These are phyloP conservation scores for Habrosyne pyritoides DNA, from an alignment of 2,888 invertebrate genomes.

Conservation along the genomic window DNA sequence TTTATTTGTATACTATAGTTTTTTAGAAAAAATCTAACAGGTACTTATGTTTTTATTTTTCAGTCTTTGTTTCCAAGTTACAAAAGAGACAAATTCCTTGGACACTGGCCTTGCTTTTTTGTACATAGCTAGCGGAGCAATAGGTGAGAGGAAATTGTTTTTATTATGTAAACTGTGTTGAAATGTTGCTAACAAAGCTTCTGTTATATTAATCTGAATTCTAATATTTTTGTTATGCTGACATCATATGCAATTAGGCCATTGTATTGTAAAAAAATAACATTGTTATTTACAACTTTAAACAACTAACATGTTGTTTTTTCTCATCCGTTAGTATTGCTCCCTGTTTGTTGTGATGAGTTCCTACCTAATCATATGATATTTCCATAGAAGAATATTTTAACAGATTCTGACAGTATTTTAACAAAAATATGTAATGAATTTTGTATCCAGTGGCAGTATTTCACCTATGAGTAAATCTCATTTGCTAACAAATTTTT, in stretches of 20 bases:
- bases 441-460: not conserved
- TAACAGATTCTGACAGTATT: too few species aligned
- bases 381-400: too few species aligned
- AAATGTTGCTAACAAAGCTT: constrained; percentile 18
- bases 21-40: not conserved
- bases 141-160: constrained; percentile 68
- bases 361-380: too few species aligned
- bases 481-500: constrained; percentile 50
- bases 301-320: not conserved
- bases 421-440: not conserved
- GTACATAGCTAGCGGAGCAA: constrained; percentile 71
- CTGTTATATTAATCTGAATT: not conserved
- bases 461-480: constrained; percentile 9
- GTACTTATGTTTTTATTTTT: constrained; percentile 38
- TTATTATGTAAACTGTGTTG: constrained; percentile 46
- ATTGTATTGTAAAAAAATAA: too few species aligned
- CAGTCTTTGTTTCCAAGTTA: constrained; percentile 74
- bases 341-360: not conserved
- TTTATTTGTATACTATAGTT: constrained; percentile 10
- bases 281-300: too few species aligned
- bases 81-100: constrained; percentile 67
- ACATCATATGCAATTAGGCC: not conserved
- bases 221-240: not conserved
- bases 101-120: constrained; percentile 75
- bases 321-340: not conserved